Conservation (phyloP, 2,113 vertebrate genomes). For the Equus quagga region DNA sequence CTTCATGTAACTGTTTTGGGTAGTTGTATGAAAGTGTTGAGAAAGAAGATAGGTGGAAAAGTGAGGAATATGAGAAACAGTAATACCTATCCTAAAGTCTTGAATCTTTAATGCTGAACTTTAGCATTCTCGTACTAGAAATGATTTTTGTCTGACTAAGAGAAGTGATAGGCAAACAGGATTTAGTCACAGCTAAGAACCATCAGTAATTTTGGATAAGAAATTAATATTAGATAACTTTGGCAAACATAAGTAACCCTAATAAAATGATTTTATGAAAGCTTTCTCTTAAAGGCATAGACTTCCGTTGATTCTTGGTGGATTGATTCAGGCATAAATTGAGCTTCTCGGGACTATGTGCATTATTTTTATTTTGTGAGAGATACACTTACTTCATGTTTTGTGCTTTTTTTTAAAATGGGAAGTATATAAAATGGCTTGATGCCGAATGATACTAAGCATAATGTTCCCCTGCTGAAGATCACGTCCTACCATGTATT, state of each 20-base stretch:
- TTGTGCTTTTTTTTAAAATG: neutral
- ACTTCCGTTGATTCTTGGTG: neutral
- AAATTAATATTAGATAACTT: conserved; percentile 5
- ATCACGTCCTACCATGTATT: neutral
- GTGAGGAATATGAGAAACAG: conserved; percentile 30
- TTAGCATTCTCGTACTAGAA: neutral
- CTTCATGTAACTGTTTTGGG: conserved; percentile 17
- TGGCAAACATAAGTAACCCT: neutral
- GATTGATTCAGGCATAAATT: neutral
- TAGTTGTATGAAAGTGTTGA: conserved; percentile 28
- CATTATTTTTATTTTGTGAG: neutral
- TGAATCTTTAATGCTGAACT: neutral
- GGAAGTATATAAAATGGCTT: neutral
- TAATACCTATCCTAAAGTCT: conserved; percentile 17
- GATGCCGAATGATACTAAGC: neutral
- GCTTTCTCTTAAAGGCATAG: neutral
- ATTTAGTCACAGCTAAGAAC: neutral
- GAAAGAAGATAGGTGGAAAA: conserved; percentile 33
- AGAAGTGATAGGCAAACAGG: neutral
- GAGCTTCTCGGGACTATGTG: neutral
- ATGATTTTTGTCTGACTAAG: conserved; percentile 13
- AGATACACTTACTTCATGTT: neutral
- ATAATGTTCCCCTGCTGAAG: neutral
- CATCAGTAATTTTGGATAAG: neutral
- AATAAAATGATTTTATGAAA: conserved; percentile 23